A percentile compares a stretch with the other conserved stretches of the same genome.
These are phyloP conservation scores for Sebastes variabilis DNA, from an alignment of 2,797 vertebrate genomes.

Conservation along the genomic window DNA sequence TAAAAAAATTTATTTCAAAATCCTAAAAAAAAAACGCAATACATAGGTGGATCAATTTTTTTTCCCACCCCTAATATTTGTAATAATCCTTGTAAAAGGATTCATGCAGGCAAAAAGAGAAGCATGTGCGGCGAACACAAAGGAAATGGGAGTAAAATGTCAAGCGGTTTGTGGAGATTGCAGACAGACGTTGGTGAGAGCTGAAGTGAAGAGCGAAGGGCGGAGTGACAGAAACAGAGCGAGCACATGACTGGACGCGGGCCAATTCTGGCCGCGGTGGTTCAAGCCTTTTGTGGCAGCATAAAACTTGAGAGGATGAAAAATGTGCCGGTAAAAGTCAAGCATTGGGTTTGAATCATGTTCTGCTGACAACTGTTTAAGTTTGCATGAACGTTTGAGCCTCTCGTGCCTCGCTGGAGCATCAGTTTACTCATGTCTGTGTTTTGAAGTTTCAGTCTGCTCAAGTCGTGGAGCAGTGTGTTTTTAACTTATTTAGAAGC, in stretches of 20 bases:
- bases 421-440: not conserved
- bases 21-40: too few relatives aligned
- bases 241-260: slow-evolving; percentile 39
- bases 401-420: not conserved
- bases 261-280: slow-evolving; percentile 15
- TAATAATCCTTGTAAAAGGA: not conserved
- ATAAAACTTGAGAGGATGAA: slow-evolving; percentile 29
- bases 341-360: slow-evolving; percentile 10
- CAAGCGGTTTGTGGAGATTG: not conserved
- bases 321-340: slow-evolving; percentile 16
- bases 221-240: slow-evolving; percentile 21
- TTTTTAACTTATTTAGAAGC: slow-evolving; percentile 1
- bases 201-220: slow-evolving; percentile 10
- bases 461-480: not conserved
- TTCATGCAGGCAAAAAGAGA: not conserved
- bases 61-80: not conserved
- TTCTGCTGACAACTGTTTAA: slow-evolving; percentile 13
- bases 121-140: not conserved
- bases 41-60: too few relatives aligned
- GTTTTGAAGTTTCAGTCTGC: slow-evolving; percentile 4
- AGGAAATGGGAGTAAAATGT: slow-evolving; percentile 17
- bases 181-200: slow-evolving; percentile 16
- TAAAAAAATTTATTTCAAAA: accelerated
- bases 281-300: slow-evolving; percentile 10
- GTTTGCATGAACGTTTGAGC: slow-evolving; percentile 6